phyloP scores from a whole-genome alignment of 2,113 vertebrate species.

The Eudorcas thomsonii region DNA sequence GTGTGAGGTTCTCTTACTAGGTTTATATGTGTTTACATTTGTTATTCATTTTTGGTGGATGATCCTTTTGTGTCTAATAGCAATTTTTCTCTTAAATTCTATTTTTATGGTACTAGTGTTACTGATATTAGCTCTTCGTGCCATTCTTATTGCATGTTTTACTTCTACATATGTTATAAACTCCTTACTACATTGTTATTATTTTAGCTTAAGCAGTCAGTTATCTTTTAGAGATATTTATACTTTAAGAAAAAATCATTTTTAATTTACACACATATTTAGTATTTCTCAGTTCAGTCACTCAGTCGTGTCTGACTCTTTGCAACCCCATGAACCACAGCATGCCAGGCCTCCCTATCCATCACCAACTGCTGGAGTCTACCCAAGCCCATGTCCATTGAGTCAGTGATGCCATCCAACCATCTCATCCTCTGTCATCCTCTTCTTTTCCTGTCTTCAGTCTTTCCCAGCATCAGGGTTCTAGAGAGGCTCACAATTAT shows the following conservation, averaged over 20 bases:
- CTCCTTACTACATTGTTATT: not conserved
- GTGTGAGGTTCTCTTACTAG: not conserved
- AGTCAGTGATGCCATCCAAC: not conserved
- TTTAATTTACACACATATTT: not conserved
- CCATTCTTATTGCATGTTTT: not conserved
- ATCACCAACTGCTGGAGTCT: not conserved
- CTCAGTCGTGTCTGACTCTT: not conserved
- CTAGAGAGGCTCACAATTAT: not conserved
- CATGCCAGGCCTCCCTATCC: not conserved
- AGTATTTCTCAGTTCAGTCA: not conserved
- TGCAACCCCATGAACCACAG: accelerated
- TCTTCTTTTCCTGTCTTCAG: not conserved
- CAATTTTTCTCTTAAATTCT: not conserved
- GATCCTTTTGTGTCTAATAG: not conserved
- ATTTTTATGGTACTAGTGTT: not conserved
- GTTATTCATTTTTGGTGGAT: not conserved
- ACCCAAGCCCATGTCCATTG: not conserved
- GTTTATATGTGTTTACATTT: not conserved
- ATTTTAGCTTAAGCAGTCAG: not conserved
- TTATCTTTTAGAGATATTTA: not conserved
- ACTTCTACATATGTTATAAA: not conserved
- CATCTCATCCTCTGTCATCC: not conserved
- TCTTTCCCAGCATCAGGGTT: not conserved
- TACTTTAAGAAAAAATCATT: not conserved
- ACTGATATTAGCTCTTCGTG: not conserved